These are phyloP conservation scores for Macaca mulatta DNA, from an alignment of 2,113 vertebrate species.

Conservation along the genomic window DNA sequence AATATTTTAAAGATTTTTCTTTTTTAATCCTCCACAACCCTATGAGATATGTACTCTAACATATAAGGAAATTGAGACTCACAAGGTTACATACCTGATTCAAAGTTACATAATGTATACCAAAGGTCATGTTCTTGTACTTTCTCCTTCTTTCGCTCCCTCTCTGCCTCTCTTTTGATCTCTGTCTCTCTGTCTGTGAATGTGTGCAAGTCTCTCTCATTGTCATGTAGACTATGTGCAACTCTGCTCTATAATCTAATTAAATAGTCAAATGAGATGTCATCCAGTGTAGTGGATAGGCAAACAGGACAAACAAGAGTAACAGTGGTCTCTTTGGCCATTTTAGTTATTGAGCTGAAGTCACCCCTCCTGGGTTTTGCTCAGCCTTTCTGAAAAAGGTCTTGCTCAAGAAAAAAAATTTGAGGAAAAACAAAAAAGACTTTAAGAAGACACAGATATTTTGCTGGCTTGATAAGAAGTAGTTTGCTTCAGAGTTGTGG, in stretches of 20 bases:
- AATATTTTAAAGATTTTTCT: neutral
- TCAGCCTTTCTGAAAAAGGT: neutral
- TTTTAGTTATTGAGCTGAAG: neutral
- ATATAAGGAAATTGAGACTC: neutral
- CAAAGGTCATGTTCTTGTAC: neutral
- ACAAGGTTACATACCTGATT: neutral
- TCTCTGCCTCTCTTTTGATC: neutral
- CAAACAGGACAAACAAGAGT: neutral
- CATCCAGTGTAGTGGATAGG: neutral
- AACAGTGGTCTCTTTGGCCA: neutral
- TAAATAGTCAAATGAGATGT: neutral
- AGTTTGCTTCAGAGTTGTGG: neutral
- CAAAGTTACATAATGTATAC: neutral
- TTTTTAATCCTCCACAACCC: neutral
- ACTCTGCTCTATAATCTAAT: neutral
- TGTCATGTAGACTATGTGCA: neutral
- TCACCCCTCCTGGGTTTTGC: neutral
- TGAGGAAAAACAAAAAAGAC: neutral
- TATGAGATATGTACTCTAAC: neutral
- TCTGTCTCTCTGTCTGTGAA: neutral
- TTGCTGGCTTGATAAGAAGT: neutral
- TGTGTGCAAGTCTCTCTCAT: neutral
- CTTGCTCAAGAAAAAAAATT: neutral
- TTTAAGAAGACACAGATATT: neutral
- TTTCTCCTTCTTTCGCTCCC: neutral